Conservation (phyloP, 2,888 invertebrate genomes). For the Yponomeuta plumbellus region DNA sequence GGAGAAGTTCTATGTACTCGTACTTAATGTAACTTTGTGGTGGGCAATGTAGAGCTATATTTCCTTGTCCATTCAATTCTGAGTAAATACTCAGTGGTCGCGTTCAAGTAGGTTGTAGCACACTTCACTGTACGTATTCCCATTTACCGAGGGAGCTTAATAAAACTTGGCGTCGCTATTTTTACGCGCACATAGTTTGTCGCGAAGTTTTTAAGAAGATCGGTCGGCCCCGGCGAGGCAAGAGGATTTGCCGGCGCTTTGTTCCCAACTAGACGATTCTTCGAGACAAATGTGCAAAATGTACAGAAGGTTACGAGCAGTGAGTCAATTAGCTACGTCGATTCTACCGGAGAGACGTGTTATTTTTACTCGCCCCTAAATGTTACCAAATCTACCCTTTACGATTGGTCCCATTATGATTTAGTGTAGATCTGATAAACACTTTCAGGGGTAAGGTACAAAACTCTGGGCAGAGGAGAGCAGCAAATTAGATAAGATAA, state of each 20-base stretch:
- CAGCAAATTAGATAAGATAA: no score
- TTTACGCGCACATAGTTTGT: neutral
- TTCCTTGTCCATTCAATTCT: no score
- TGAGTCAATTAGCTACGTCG: neutral
- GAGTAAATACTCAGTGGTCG: neutral
- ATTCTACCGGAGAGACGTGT: neutral
- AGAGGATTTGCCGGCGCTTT: neutral
- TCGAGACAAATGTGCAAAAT: neutral
- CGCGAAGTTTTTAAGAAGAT: slow-evolving; percentile 6
- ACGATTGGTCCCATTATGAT: no score
- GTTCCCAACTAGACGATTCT: neutral
- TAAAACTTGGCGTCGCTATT: slow-evolving; percentile 4
- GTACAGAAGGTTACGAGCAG: neutral
- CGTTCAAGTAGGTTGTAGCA: neutral
- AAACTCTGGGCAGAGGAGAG: no score
- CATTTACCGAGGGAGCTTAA: neutral
- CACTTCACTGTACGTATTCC: neutral
- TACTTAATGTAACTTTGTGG: no score
- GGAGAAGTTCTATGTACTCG: no score
- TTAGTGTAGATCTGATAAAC: no score
- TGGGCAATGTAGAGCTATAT: no score
- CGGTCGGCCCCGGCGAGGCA: neutral
- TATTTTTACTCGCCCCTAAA: neutral
- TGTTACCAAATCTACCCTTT: neutral
- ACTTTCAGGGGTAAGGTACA: no score